Evolutionary conservation across 1,140 invertebrate species (phyloP).

Genomic region (Sinonovacula constricta): DNA sequence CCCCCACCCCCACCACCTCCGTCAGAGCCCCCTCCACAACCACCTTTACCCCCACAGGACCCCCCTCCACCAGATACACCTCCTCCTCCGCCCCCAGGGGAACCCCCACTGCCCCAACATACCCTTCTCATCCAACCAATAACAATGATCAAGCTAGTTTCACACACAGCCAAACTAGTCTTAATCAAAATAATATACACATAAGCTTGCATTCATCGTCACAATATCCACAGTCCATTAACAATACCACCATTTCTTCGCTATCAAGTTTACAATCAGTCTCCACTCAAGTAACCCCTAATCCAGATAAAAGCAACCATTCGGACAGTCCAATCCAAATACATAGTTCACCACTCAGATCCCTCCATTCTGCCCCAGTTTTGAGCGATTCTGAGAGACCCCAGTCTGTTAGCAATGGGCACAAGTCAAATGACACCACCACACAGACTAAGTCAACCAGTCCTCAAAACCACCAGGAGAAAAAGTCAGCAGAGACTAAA

Average conservation of each 20-base stretch:
- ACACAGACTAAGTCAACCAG: background rate
- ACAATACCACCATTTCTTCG: background rate
- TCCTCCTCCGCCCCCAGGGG: conserved; percentile 18
- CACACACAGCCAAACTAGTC: background rate
- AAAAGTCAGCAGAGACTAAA: background rate
- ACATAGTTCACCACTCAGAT: too few relatives aligned
- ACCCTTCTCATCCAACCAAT: background rate
- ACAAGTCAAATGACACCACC: background rate
- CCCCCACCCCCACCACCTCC: conserved; percentile 36
- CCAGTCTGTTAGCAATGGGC: background rate
- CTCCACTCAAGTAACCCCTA: background rate
- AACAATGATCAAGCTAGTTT: background rate
- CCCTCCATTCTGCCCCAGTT: too few relatives aligned
- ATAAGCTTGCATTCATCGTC: background rate
- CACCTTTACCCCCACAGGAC: conserved; percentile 9
- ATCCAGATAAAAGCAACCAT: too few relatives aligned
- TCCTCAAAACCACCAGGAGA: background rate
- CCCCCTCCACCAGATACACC: conserved; percentile 15
- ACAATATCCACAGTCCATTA: background rate
- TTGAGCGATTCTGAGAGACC: background rate
- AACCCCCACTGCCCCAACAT: background rate
- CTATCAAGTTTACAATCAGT: background rate
- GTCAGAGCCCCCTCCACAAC: conserved; percentile 20
- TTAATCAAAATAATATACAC: background rate
- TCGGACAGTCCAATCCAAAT: too few relatives aligned